Percentiles rank a stretch among this genome's conserved stretches.
Conservation (phyloP, 2,113 vertebrate genomes). For the Microcebus murinus region DNA sequence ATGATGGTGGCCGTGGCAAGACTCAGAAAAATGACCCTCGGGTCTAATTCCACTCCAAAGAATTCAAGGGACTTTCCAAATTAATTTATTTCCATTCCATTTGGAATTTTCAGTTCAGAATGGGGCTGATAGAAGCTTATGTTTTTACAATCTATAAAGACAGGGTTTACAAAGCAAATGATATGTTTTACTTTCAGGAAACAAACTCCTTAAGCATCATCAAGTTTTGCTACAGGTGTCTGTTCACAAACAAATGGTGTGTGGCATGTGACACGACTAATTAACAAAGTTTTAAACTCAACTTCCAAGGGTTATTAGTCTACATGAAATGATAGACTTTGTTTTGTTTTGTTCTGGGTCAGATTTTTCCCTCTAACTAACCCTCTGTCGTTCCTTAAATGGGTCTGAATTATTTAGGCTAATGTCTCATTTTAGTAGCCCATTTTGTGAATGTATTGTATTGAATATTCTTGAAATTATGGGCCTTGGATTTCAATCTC, state of each 20-base stretch:
- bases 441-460: background rate
- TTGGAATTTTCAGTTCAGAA: slow-evolving; percentile 70
- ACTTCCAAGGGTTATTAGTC: background rate
- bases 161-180: slow-evolving; percentile 54
- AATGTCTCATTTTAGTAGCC: background rate
- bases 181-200: slow-evolving; percentile 52
- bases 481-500: background rate
- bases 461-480: slow-evolving; percentile 29
- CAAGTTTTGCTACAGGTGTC: slow-evolving; percentile 37
- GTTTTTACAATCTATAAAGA: slow-evolving; percentile 45
- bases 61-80: slow-evolving; percentile 80
- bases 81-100: slow-evolving; percentile 69
- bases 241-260: slow-evolving; percentile 47
- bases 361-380: background rate
- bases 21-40: slow-evolving; percentile 55
- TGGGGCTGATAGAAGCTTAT: slow-evolving; percentile 9
- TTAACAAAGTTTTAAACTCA: background rate
- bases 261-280: background rate
- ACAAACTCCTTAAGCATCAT: slow-evolving; percentile 26
- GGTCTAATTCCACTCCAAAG: slow-evolving; percentile 66
- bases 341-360: background rate
- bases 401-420: background rate
- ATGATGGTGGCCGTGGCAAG: background rate
- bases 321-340: background rate
- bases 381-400: slow-evolving; percentile 17